These are phyloP conservation scores for Xiphophorus couchianus DNA, from an alignment of 2,113 vertebrate species.

Conservation along the genomic window DNA sequence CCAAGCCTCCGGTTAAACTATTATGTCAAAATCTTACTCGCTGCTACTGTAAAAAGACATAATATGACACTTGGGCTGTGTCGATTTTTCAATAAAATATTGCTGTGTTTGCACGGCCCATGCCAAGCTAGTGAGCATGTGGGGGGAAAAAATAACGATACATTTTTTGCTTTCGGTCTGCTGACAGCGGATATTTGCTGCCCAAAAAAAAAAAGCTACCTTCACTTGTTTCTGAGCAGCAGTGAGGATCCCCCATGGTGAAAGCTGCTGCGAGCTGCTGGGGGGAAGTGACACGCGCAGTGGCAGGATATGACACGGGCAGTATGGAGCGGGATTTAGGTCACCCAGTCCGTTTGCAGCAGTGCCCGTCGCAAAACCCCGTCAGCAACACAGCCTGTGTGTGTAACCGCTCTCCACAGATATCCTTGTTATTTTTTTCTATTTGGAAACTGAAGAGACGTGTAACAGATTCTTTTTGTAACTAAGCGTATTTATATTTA, in stretches of 20 bases:
- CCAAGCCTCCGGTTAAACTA: neutral
- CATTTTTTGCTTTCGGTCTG: conserved; percentile 1
- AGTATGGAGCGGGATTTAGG: conserved; percentile 65
- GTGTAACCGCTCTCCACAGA: conserved; percentile 38
- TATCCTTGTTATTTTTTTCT: neutral
- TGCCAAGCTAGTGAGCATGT: neutral
- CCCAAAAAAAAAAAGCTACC: neutral
- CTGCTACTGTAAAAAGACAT: neutral
- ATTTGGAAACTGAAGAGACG: neutral
- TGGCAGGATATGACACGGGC: conserved; percentile 72
- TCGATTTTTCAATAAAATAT: neutral
- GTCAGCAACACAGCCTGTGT: conserved; percentile 62
- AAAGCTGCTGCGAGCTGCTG: conserved; percentile 52
- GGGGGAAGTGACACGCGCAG: conserved; percentile 62
- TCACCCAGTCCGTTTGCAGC: conserved; percentile 58
- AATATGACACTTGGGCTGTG: neutral
- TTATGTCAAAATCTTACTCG: neutral
- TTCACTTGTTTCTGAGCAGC: conserved; percentile 39
- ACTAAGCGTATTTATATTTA: conserved; percentile 17
- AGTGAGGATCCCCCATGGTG: conserved; percentile 32
- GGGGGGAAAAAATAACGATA: neutral
- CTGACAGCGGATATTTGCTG: conserved; percentile 25
- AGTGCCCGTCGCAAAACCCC: conserved; percentile 47
- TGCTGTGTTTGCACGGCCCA: neutral
- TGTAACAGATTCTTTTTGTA: neutral